Evolutionary conservation across 1,140 invertebrate species (phyloP).

Genomic region (Zaprionus camerounensis): DNA sequence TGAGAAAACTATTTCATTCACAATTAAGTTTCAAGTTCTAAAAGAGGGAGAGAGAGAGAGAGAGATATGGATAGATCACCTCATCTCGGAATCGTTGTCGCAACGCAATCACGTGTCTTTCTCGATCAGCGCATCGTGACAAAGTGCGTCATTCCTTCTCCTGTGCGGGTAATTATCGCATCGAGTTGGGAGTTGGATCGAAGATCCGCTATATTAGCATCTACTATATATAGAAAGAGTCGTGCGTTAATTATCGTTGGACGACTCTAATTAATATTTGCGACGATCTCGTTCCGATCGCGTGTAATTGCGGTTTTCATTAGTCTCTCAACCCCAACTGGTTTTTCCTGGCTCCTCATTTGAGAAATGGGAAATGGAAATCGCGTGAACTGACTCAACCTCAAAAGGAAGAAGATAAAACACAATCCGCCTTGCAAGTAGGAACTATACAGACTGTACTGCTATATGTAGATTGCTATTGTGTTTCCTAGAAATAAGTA

Average conservation of each 20-base stretch:
- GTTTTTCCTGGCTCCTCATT: not conserved
- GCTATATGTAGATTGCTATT: not conserved
- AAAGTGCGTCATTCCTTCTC: not conserved
- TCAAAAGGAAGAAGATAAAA: not conserved
- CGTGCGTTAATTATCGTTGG: slow-evolving; percentile 19
- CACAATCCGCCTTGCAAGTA: not conserved
- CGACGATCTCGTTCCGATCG: not conserved
- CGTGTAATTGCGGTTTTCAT: slow-evolving; percentile 23
- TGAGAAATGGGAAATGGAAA: slow-evolving; percentile 1
- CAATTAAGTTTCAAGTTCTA: slow-evolving; percentile 4
- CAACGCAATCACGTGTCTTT: not conserved
- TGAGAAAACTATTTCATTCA: slow-evolving; percentile 43
- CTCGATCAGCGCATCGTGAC: slow-evolving; percentile 1
- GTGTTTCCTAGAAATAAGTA: not conserved
- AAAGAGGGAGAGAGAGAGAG: no score
- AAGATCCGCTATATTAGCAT: slow-evolving; percentile 8
- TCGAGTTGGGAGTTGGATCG: not conserved
- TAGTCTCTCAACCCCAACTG: not conserved
- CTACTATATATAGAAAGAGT: not conserved
- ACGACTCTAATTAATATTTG: not conserved
- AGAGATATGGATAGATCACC: no score
- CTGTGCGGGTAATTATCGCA: not conserved
- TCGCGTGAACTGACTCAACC: not conserved
- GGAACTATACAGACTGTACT: not conserved
- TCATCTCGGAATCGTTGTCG: no score